Conservation (phyloP, 2,888 invertebrate genomes). For the Erebia ligea region DNA sequence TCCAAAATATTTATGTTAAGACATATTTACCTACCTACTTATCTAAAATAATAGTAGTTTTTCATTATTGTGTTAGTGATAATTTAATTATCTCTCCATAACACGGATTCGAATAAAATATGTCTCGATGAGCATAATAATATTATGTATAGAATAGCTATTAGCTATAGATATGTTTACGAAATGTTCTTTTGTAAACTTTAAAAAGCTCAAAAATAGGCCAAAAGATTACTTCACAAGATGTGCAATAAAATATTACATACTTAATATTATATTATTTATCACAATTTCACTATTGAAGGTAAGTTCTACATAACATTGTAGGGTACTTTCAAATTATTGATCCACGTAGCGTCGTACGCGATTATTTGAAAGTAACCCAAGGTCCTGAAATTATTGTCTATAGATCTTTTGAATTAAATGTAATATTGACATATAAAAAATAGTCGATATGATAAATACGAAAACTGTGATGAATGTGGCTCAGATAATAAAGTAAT, state of each 20-base stretch:
- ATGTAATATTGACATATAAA: conserved; percentile 28
- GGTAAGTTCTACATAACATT: not conserved
- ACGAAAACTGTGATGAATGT: conserved; percentile 76
- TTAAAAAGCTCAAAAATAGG: conserved; percentile 25
- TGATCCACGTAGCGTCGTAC: too few relatives aligned
- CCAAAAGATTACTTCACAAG: not conserved
- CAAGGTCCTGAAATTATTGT: not conserved
- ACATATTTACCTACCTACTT: conserved; percentile 1
- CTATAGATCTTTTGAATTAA: conserved; percentile 14
- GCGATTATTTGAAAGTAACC: not conserved
- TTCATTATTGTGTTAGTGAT: conserved; percentile 22
- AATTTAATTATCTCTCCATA: conserved; percentile 1
- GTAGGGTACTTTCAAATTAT: too few relatives aligned
- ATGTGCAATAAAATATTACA: not conserved
- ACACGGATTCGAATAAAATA: conserved; percentile 1
- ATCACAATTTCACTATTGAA: not conserved
- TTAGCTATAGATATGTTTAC: conserved; percentile 19
- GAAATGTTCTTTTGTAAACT: conserved; percentile 9
- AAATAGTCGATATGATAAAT: conserved; percentile 41
- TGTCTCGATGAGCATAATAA: conserved; percentile 5
- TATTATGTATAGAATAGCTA: not conserved
- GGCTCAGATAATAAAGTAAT: conserved; percentile 64
- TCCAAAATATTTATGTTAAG: conserved; percentile 25
- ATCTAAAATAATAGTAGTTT: not conserved
- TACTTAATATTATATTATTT: not conserved